Base-by-base conservation (phyloP, 1,140 invertebrate species). In the Leptinotarsa defecta region DNA sequence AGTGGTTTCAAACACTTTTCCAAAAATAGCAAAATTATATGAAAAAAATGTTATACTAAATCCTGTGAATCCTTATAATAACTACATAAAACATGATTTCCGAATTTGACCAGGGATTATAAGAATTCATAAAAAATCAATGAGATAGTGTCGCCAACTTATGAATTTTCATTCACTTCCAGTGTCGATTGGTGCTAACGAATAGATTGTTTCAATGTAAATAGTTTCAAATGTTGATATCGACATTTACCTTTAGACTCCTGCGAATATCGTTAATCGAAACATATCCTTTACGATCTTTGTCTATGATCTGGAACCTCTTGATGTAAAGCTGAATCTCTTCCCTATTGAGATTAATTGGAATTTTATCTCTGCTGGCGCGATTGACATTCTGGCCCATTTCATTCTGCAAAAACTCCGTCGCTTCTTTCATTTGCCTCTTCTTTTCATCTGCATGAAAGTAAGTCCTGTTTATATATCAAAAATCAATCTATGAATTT, bases 301-400 rank as follows among this genome's bases (percentile, higher is more conserved):
- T 93, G 87, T 99, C 98, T 74, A 99, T 93, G 76, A 95, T 91
- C 83, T 97, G 93, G 91, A 99, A 99, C 69, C 96, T 90, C 83
- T 97, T 96, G 76, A 97, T 96, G 84, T 98, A 98, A 3, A 93
- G 88, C 83, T 96, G 93, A 79, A 98, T 96, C 86, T 99, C 98
- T 69, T 98, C 94, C 84, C 96, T 95, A 48, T 92, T 97, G 20
- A 99, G 90, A 87, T 98, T 98, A 80, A 98, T 94, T 0, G 95
- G 94, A 76, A 97, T 92, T 84, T 95, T 95, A 80, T 96, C 94
- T 82, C 94, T 90, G 24, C 94, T 94, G 43, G 93, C 92, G 61
- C 94, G 90, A 86, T 98, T 97, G 4, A 99, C 95, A 82, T 94
- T 91, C 81, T 98, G 93, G 70, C 98, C 98, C 98, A 99, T 99